These are phyloP conservation scores for Belgica antarctica DNA, from an alignment of 2,888 invertebrate species.

Conservation along the genomic window DNA sequence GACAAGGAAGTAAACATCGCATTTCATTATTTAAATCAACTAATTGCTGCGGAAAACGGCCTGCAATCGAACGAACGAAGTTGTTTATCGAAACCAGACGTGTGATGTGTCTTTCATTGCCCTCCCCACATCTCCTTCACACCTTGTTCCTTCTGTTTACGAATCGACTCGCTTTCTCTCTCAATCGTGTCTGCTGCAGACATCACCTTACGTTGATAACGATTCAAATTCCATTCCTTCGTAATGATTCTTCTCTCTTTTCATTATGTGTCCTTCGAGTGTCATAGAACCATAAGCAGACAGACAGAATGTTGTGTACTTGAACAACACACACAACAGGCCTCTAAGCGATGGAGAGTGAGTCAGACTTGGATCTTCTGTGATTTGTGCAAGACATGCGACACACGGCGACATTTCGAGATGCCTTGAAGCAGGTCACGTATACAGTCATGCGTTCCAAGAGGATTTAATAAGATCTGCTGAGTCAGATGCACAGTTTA, in stretches of 20 bases:
- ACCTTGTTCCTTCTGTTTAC: conserved; percentile 1
- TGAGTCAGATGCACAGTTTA: no score
- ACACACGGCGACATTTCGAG: no score
- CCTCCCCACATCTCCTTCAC: background rate
- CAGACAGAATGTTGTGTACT: background rate
- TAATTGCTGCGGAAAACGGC: conserved; percentile 15
- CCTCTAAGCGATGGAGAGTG: no score
- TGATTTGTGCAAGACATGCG: no score
- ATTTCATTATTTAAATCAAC: conserved; percentile 40
- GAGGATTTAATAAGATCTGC: no score
- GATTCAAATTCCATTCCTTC: background rate
- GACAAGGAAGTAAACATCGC: conserved; percentile 40
- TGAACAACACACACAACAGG: conserved; percentile 14
- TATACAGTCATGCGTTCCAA: no score
- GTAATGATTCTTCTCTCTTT: conserved; percentile 9
- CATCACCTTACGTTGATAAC: conserved; percentile 9
- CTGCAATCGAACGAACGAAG: background rate
- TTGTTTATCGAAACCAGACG: background rate
- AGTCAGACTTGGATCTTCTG: no score
- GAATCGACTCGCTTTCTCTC: no score
- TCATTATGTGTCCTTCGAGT: conserved; percentile 13
- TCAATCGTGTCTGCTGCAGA: conserved; percentile 2
- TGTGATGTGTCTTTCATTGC: conserved; percentile 32
- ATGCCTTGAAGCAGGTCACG: no score
- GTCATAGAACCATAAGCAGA: conserved; percentile 3